Percentiles rank a stretch among this genome's conserved stretches.
These are phyloP conservation scores for Ammodytes marinus DNA, from an alignment of 2,113 vertebrate genomes.

Conservation along the genomic window DNA sequence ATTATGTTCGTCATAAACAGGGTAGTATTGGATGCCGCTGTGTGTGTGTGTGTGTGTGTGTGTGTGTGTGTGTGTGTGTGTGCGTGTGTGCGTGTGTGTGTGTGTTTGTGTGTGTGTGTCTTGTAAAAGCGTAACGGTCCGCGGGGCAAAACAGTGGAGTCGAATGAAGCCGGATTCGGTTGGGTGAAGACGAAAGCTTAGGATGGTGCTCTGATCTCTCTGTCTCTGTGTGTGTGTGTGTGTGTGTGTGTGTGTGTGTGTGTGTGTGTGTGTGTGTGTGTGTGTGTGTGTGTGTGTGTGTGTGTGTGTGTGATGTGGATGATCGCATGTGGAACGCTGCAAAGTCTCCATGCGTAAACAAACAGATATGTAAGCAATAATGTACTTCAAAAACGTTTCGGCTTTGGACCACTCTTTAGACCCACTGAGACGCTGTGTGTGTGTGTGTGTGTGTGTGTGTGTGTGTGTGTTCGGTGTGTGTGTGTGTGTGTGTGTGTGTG, in stretches of 20 bases:
- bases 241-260: too few species aligned
- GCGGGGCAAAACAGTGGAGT: not conserved
- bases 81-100: too few species aligned
- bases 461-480: slow-evolving; percentile 12
- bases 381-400: slow-evolving; percentile 1
- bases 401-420: slow-evolving; percentile 2
- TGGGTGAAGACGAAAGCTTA: not conserved
- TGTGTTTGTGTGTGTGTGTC: not conserved
- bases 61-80: too few species aligned
- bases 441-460: slow-evolving; percentile 15
- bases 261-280: too few species aligned
- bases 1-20: slow-evolving; percentile 34
- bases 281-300: too few species aligned
- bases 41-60: too few species aligned
- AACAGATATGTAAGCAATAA: slow-evolving; percentile 59
- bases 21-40: slow-evolving; percentile 28
- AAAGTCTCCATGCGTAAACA: slow-evolving; percentile 35
- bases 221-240: too few species aligned
- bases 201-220: not conserved
- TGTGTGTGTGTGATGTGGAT: slow-evolving; percentile 19
- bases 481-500: not conserved
- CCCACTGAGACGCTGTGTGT: not conserved
- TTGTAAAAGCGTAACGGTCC: not conserved
- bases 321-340: slow-evolving; percentile 21
- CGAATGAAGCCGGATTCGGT: slow-evolving; percentile 4